phyloP scores from a whole-genome alignment of 2,888 invertebrate genomes.

The Drosophila parthenogenetica region DNA sequence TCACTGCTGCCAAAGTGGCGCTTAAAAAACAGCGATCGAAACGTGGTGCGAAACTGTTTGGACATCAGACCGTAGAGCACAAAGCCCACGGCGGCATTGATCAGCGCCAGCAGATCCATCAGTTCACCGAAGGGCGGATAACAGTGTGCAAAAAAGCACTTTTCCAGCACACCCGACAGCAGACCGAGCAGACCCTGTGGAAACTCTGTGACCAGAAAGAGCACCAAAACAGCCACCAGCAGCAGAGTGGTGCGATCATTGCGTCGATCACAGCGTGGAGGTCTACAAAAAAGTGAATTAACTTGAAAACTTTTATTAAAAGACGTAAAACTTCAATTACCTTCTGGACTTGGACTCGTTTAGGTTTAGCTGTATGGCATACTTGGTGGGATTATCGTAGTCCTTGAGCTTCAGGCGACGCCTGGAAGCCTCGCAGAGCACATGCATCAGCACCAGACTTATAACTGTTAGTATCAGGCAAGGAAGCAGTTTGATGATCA shows the following conservation, averaged over 20 bases:
- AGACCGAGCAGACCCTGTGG: slow-evolving; percentile 92
- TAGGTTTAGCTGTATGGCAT: slow-evolving; percentile 82
- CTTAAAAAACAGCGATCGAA: slow-evolving; percentile 89
- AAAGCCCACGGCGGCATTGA: slow-evolving; percentile 97
- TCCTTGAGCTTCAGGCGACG: slow-evolving; percentile 90
- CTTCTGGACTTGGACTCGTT: slow-evolving; percentile 69
- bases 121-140: slow-evolving; percentile 93
- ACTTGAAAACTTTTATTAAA: not conserved
- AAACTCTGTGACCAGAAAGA: slow-evolving; percentile 95
- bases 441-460: slow-evolving; percentile 88
- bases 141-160: slow-evolving; percentile 91
- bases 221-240: slow-evolving; percentile 93
- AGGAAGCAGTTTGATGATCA: slow-evolving; percentile 91
- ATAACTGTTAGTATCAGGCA: slow-evolving; percentile 90
- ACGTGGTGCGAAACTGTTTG: slow-evolving; percentile 94
- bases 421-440: slow-evolving; percentile 90
- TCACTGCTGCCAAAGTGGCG: slow-evolving; percentile 87
- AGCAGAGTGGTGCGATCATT: slow-evolving; percentile 96
- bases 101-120: slow-evolving; percentile 94
- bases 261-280: slow-evolving; percentile 88
- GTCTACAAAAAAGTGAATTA: slow-evolving; percentile 46
- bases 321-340: slow-evolving; percentile 32
- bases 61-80: slow-evolving; percentile 97
- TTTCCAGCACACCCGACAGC: slow-evolving; percentile 88
- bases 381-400: slow-evolving; percentile 86